These are phyloP conservation scores for Acipenser ruthenus DNA, from an alignment of 2,797 vertebrate species.

Conservation along the genomic window DNA sequence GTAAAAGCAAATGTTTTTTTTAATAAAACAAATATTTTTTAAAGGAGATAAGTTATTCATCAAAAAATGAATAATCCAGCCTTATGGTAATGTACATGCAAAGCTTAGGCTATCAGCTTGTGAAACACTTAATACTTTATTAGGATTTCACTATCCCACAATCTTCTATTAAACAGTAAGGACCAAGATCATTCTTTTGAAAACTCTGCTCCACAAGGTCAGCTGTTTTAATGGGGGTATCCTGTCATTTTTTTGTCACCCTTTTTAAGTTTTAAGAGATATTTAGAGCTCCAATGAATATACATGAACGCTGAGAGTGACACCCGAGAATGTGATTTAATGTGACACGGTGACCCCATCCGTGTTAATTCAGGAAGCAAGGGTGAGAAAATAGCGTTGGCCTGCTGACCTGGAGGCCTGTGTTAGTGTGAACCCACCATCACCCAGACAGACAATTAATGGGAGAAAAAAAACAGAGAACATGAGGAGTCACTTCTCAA, in stretches of 20 bases:
- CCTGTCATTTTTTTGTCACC: slow-evolving; percentile 34
- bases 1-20: no score
- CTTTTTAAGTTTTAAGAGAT: slow-evolving; percentile 71
- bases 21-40: no score
- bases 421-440: slow-evolving; percentile 54
- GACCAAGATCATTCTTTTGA: slow-evolving; percentile 15
- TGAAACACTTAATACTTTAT: no score
- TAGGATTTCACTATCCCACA: no score
- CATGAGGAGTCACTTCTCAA: slow-evolving; percentile 11
- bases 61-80: no score
- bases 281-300: slow-evolving; percentile 65
- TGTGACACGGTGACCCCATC: slow-evolving; percentile 71
- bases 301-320: slow-evolving; percentile 62
- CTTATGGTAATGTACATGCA: no score
- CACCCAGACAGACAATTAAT: slow-evolving; percentile 67
- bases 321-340: slow-evolving; percentile 67
- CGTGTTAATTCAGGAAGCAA: slow-evolving; percentile 51
- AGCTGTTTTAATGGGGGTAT: slow-evolving; percentile 57
- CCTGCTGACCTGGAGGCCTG: slow-evolving; percentile 47
- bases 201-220: slow-evolving; percentile 42
- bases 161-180: no score
- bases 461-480: slow-evolving; percentile 13
- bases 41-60: no score
- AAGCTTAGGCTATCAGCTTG: no score
- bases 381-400: slow-evolving; percentile 73